Evolutionary conservation across 1,140 invertebrate species (phyloP).

Genomic region (Aphelenchoides besseyi): DNA sequence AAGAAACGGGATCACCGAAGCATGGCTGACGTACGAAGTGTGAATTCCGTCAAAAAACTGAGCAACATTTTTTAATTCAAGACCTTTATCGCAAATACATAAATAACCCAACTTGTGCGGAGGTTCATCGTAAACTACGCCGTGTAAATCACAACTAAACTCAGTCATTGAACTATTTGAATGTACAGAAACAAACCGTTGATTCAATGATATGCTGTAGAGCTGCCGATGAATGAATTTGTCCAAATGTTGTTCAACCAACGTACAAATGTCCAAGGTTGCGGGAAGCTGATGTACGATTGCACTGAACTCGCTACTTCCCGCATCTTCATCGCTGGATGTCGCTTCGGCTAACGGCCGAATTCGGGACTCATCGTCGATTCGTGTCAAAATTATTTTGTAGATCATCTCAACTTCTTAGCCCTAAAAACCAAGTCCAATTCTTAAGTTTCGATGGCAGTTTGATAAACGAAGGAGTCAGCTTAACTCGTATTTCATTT

Average conservation of each 20-base stretch:
- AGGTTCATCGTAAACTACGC: background rate
- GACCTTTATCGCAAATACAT: background rate
- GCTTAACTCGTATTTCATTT: too few species aligned
- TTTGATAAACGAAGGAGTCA: too few species aligned
- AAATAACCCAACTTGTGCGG: background rate
- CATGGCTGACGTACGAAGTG: background rate
- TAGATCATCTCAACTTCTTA: too few species aligned
- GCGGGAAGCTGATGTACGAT: background rate
- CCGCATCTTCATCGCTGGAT: background rate
- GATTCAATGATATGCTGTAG: background rate
- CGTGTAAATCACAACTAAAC: background rate
- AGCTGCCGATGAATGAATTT: background rate
- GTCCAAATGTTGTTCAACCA: background rate
- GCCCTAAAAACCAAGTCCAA: too few species aligned
- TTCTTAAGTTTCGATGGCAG: too few species aligned
- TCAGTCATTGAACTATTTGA: background rate
- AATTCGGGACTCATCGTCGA: background rate
- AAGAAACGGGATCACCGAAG: background rate
- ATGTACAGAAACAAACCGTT: background rate
- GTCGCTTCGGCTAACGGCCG: background rate
- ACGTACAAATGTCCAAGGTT: background rate
- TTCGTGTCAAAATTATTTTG: background rate
- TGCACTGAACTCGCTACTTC: background rate
- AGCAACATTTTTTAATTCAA: background rate
- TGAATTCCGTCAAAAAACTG: background rate